These are phyloP conservation scores for Echinometra lucunter DNA, from an alignment of 53 echinoderm and acorn worm genomes.

Conservation along the genomic window DNA sequence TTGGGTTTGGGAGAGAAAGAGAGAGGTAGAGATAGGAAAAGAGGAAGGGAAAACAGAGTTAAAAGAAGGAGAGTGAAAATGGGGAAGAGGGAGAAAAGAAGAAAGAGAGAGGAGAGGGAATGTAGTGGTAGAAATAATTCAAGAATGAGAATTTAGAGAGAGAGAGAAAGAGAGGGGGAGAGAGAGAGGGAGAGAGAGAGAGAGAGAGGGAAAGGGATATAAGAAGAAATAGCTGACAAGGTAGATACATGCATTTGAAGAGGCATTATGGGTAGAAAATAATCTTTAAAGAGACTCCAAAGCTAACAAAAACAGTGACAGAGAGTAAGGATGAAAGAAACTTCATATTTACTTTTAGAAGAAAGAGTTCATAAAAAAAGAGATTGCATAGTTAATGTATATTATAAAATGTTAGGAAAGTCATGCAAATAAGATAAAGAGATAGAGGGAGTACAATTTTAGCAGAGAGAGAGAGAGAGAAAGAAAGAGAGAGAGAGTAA, in stretches of 20 bases:
- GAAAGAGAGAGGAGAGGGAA: constrained; percentile 5
- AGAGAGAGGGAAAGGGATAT: not conserved
- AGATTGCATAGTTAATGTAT: not conserved
- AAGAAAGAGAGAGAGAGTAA: not conserved
- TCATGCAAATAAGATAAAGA: not conserved
- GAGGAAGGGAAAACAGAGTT: not conserved
- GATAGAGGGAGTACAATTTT: no score
- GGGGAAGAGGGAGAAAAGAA: not conserved
- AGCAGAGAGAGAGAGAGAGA: no score
- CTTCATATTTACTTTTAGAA: not conserved
- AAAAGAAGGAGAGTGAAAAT: not conserved
- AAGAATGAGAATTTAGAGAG: not conserved
- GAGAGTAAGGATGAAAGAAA: not conserved
- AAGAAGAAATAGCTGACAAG: not conserved
- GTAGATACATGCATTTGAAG: not conserved
- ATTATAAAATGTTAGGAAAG: not conserved
- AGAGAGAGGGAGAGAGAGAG: not conserved
- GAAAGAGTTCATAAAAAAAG: not conserved
- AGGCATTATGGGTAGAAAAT: no score
- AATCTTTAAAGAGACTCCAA: not conserved
- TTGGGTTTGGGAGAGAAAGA: not conserved
- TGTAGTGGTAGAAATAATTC: not conserved
- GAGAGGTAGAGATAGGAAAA: not conserved
- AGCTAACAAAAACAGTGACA: not conserved
- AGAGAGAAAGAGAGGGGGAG: not conserved